Evolutionary conservation across 2,888 invertebrate species (phyloP).

Genomic region (Mesodorylaimus sp.): DNA sequence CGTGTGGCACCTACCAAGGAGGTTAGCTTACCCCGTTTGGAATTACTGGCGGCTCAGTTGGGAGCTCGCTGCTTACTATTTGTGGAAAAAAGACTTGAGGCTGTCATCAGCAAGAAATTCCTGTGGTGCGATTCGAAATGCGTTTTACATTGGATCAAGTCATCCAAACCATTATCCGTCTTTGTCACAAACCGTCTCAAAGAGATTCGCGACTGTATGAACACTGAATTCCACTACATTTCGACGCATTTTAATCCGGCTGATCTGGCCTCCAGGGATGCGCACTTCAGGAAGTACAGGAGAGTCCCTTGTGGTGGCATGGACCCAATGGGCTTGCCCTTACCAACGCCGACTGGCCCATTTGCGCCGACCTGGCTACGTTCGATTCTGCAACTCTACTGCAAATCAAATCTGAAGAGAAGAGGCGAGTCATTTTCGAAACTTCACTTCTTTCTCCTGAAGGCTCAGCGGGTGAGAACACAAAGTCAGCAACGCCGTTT

Average conservation of each 20-base stretch:
- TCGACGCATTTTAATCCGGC: constrained; percentile 19
- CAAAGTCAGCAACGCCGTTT: not conserved
- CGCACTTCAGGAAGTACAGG: constrained; percentile 9
- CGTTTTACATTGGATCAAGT: constrained; percentile 15
- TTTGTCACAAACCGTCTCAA: constrained; percentile 18
- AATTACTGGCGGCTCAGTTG: no score
- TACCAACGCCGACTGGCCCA: not conserved
- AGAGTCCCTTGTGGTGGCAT: constrained; percentile 15
- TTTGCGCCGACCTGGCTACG: not conserved
- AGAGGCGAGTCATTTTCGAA: no score
- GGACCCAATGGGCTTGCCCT: constrained; percentile 17
- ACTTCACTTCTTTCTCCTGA: not conserved
- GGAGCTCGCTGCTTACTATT: constrained; percentile 10
- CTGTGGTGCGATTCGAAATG: constrained; percentile 16
- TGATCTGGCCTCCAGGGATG: constrained; percentile 19
- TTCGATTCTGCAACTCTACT: not conserved
- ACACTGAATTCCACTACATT: constrained; percentile 17
- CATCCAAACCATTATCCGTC: not conserved
- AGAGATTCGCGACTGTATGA: constrained; percentile 14
- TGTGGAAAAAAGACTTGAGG: constrained; percentile 13
- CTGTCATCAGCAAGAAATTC: constrained; percentile 8
- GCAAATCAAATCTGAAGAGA: no score
- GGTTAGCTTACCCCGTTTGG: constrained; percentile 15
- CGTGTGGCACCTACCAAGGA: constrained; percentile 16
- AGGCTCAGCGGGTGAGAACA: not conserved